These are phyloP conservation scores for Proisotoma minuta DNA, from an alignment of 2,888 invertebrate species.

Conservation along the genomic window DNA sequence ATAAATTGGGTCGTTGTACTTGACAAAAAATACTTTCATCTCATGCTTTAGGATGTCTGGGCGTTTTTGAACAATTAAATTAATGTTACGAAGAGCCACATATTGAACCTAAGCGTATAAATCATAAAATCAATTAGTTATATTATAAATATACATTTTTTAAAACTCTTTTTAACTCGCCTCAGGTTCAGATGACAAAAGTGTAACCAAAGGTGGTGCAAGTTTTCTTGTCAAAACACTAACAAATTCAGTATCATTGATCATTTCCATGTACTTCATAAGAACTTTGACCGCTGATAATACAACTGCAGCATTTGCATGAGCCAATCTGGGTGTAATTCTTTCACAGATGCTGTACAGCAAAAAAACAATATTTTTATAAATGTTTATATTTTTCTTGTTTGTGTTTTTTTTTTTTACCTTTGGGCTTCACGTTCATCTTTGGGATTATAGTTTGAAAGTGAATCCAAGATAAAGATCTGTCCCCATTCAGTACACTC, in stretches of 20 bases:
- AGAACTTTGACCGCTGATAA: slow-evolving; percentile 95
- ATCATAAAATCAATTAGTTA: not conserved
- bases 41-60: slow-evolving; percentile 91
- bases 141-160: not conserved
- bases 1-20: slow-evolving; percentile 99
- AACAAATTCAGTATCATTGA: slow-evolving; percentile 90
- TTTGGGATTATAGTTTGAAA: slow-evolving; percentile 93
- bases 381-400: no score
- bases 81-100: slow-evolving; percentile 73
- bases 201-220: slow-evolving; percentile 96
- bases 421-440: slow-evolving; percentile 97
- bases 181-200: slow-evolving; percentile 96
- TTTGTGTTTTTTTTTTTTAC: slow-evolving; percentile 46
- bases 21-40: slow-evolving; percentile 99
- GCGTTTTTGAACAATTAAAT: not conserved
- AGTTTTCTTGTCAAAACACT: slow-evolving; percentile 90
- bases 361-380: no score
- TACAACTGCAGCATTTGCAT: slow-evolving; percentile 98
- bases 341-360: slow-evolving; percentile 84
- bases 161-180: slow-evolving; percentile 38
- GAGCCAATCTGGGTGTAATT: slow-evolving; percentile 93
- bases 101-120: slow-evolving; percentile 76
- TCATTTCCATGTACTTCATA: slow-evolving; percentile 98
- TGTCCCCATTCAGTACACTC: slow-evolving; percentile 99
- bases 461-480: slow-evolving; percentile 94